Conservation (phyloP, 2,797 vertebrate genomes). For the Oryzias sinensis region DNA sequence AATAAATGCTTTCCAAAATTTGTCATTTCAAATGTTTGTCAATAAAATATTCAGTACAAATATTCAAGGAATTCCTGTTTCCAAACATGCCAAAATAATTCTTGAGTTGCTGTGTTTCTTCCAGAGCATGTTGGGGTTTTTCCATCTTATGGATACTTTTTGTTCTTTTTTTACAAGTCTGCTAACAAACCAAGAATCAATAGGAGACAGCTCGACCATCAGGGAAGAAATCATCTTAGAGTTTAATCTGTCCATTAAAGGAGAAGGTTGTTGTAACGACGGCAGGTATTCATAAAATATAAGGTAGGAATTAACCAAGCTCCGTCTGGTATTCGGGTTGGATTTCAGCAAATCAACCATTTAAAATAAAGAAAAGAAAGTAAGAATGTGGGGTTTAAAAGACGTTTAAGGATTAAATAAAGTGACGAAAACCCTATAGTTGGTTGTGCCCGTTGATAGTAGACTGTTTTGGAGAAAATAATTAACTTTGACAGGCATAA, state of each 20-base stretch:
- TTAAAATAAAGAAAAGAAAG: constrained; percentile 1
- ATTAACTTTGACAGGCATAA: constrained; percentile 11
- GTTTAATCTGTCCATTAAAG: constrained; percentile 32
- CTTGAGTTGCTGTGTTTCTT: too few relatives aligned
- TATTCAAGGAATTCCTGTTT: too few relatives aligned
- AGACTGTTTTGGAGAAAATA: neutral
- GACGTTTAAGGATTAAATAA: too few relatives aligned
- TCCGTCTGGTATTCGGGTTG: constrained; percentile 9
- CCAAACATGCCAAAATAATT: too few relatives aligned
- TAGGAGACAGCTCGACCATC: constrained; percentile 23
- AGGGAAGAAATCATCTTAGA: constrained; percentile 41
- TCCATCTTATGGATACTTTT: too few relatives aligned
- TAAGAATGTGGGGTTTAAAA: neutral
- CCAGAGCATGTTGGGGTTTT: too few relatives aligned
- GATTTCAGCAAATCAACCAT: constrained; percentile 4
- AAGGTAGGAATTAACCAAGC: constrained; percentile 6
- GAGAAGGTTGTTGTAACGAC: constrained; percentile 45
- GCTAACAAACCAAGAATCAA: constrained; percentile 5
- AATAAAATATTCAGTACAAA: too few relatives aligned
- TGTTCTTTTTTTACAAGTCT: constrained; percentile 18
- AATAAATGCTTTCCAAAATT: too few relatives aligned
- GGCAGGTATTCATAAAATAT: constrained; percentile 2
- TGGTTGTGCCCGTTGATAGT: neutral
- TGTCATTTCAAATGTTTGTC: too few relatives aligned
- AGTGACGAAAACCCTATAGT: neutral